A percentile compares a stretch with the other conserved stretches of the same genome.
Evolutionary conservation across 1,140 invertebrate species (phyloP).

Genomic region (Mizuhopecten yessoensis): DNA sequence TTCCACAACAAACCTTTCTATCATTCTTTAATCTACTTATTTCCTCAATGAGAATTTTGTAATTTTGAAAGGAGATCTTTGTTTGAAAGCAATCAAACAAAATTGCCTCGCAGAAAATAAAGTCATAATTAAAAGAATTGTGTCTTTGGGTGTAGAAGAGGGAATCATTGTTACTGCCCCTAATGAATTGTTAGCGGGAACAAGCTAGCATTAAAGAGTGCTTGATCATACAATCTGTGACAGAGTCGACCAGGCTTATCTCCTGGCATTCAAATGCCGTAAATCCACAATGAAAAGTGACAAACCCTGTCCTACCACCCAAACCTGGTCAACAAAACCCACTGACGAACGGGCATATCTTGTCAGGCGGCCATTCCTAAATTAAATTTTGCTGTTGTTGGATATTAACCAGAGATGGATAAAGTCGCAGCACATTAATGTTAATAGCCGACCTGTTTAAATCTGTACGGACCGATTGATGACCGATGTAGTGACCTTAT

Average conservation of each 20-base stretch:
- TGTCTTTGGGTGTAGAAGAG: not conserved
- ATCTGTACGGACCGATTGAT: not conserved
- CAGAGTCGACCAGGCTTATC: not conserved
- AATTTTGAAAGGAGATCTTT: too few species aligned
- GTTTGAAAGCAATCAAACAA: not conserved
- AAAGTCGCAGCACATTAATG: constrained; percentile 27
- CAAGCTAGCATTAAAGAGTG: not conserved
- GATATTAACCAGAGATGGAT: constrained; percentile 33
- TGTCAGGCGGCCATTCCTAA: constrained; percentile 21
- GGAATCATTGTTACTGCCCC: not conserved
- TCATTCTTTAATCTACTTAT: too few species aligned
- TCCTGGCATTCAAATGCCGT: not conserved
- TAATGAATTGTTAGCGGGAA: not conserved
- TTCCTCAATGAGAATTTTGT: too few species aligned
- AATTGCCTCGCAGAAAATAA: not conserved
- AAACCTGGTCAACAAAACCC: constrained; percentile 8
- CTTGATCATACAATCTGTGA: not conserved
- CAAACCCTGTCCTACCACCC: not conserved
- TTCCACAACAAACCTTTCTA: too few species aligned
- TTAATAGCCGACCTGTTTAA: constrained; percentile 5
- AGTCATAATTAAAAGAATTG: not conserved
- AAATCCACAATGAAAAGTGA: constrained; percentile 12
- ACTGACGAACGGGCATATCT: constrained; percentile 1
- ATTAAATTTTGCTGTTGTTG: constrained; percentile 39
- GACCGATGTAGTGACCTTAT: not conserved